Percentiles rank a stretch among this genome's conserved stretches.
Conservation (phyloP, 2,888 invertebrate genomes). For the Torymus tubicola region DNA sequence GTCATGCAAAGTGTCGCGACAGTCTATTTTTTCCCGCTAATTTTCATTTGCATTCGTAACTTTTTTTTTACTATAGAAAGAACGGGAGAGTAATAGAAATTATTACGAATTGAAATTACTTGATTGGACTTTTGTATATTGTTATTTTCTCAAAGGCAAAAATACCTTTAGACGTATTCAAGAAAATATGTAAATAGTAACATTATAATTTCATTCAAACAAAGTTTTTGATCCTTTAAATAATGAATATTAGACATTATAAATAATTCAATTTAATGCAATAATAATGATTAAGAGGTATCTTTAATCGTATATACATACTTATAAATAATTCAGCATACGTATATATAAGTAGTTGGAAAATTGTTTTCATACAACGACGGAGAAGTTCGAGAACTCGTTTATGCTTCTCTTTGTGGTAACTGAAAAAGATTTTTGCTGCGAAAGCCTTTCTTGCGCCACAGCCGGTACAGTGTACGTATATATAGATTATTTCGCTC, state of each 20-base stretch:
- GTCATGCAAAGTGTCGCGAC: slow-evolving; percentile 31
- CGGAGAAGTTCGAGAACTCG: slow-evolving; percentile 4
- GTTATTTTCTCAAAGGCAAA: background rate
- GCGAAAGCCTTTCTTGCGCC: background rate
- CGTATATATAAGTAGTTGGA: background rate
- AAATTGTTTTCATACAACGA: background rate
- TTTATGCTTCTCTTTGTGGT: slow-evolving; percentile 15
- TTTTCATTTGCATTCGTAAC: slow-evolving; percentile 23
- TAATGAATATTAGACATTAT: too few species aligned
- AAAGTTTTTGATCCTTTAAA: too few species aligned
- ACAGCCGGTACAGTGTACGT: background rate
- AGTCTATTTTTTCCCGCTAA: slow-evolving; percentile 12
- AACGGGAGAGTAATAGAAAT: too few species aligned
- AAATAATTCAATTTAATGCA: too few species aligned
- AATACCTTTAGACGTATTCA: too few species aligned
- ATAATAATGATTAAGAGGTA: too few species aligned
- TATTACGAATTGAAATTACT: too few species aligned
- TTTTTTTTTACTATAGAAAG: background rate
- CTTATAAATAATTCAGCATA: background rate
- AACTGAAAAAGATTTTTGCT: slow-evolving; percentile 6
- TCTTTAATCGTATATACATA: background rate
- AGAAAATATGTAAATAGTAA: too few species aligned
- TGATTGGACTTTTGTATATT: too few species aligned
- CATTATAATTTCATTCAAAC: too few species aligned
- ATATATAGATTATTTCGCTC: slow-evolving; percentile 33